Base-by-base conservation (phyloP, 2,113 vertebrate species). In the Catagonus wagneri region DNA sequence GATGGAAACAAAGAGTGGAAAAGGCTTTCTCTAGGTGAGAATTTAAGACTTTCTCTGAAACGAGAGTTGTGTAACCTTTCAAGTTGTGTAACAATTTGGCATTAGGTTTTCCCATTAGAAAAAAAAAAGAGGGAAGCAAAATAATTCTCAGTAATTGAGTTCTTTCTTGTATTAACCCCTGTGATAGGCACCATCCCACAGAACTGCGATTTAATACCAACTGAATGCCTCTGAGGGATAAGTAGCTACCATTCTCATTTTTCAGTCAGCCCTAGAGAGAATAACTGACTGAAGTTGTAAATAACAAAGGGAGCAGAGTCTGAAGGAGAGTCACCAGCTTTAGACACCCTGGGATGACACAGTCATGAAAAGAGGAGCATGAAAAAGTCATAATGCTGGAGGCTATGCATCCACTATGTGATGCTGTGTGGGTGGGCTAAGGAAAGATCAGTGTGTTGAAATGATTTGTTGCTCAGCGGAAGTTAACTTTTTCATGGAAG, bases 321-420 rank as follows among this genome's bases (percentile, higher is more conserved):
- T 61, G 50, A 80, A 39, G 36, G 13, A 3, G 3, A 32, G 25
- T 63, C 44, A 4, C 17, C 56, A 66, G 76, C 58, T 36, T 76
- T 25, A 39, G 17, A 50, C 19, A 6, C 11, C 6, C 75, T 65
- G 36, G 44, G 23, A 23, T 60, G 86, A 52, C 36, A 4, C 20
- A 36, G 6, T 22, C 2, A 1, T 12, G 69, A 71, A 56, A 27
- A 84, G 61, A 66, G 52, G 76, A 65, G 7, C 19, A 9, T 14
- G 32, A 0, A 23, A 44, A 58, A 56, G 22, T 17, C 20, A 2
- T 6, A 20, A 12, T 32, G 15, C 52, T 36, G 19, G 44, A 60
- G 44, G 25, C 2, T 5, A 9, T 8, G 7, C 15, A 3, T 27
- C 29, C 14, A 5, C 14, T 3, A 4, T 6, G 5, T 39, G 8